Base-by-base conservation (phyloP, 2,113 vertebrate genomes). In the Dicerorhinus sumatrensis region DNA sequence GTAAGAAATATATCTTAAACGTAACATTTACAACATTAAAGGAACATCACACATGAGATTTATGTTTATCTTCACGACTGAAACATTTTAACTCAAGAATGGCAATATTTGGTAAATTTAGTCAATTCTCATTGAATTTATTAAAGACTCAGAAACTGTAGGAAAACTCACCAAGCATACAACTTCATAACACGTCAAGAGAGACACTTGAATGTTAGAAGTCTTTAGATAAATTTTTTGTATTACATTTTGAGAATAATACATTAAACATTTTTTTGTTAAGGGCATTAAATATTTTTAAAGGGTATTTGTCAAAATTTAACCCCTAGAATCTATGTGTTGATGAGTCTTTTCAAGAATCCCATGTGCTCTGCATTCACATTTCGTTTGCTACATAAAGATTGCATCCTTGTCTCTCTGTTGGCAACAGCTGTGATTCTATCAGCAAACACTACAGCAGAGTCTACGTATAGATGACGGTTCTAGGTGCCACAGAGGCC, bases 401-500 rank as follows among this genome's bases (percentile, higher is more conserved):
- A 46, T 1, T 1, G 2, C 3, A 5, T 6, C 48, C 25, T 46
- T 56, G 39, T 20, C 33, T 54, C 25, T 27, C n/a, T 23, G 81
- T n/a, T 9, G 33, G 8, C 23, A 2, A 63, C 8, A 70, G 63
- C 0, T 17, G 8, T 3, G 23, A 20, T 16, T 51, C 65, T 21
- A 58, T 29, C 8, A 18, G 25, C 11, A n/a, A 18, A 23, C 11
- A 0, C 36, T 21, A 3, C 10, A 21, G 33, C 29, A 31, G 36
- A 23, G 33, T 25, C 62, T 3, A 14, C 2, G 42, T 3, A 1
- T 42, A 5, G 25, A 79, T 31, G 18, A 10, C 9, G 1, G 33
- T 5, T 16, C 39, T 0, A 0, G 51, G 14, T 6, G 46, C 18
- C 23, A 10, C 25, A 69, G 5, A 51, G 39, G 25, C 3, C 31